Base-by-base conservation (phyloP, 2,888 invertebrate genomes). In the Encarsia formosa region DNA sequence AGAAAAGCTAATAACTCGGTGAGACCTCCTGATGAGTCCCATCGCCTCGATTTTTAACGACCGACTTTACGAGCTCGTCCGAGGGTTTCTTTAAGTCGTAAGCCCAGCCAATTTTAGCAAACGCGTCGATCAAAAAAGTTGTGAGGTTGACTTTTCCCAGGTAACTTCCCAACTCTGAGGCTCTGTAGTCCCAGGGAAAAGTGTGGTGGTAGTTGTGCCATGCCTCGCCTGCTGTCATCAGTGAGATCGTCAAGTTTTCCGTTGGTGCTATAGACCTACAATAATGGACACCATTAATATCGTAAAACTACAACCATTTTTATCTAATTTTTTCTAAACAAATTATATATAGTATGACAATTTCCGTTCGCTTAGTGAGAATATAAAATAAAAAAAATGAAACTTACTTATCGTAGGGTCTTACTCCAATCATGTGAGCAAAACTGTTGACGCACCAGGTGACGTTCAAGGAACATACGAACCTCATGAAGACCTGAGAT, bases 51-150 rank as follows among this genome's bases (percentile, higher is more conserved):
- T 79, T 80, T 26, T 72, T 71, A 1, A 79, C 76, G n/a, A 83
- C 77, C 23, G 76, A 69, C 49, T 69, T 64, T 3, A 83, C 70
- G 2, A 81, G 68, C 0, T 79, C 76, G 11, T 78, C 75, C 0
- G 85, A 81, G 0, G 86, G 83, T 46, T 78, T 69, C 66, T 86
- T 85, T 65, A 87, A 71, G 69, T 90, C 87, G 69, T 88, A 89
- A 1, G 87, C 90, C 83, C 85, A 87, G 23, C 87, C 80, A 41
- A 89, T 75, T 63, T 75, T 77, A 0, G 84, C 81, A 71, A 86
- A 87, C 9, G 80, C 65, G 65, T 91, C 85, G 45, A 91, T 77
- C 46, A 85, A 71, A 35, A 80, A 66, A 0, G 88, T 86, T 4
- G 90, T 88, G 0, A 81, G 47, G 68, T 91, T 91, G 8, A 82